These are phyloP conservation scores for Amyelois transitella DNA, from an alignment of 1,140 invertebrate genomes.

Conservation along the genomic window DNA sequence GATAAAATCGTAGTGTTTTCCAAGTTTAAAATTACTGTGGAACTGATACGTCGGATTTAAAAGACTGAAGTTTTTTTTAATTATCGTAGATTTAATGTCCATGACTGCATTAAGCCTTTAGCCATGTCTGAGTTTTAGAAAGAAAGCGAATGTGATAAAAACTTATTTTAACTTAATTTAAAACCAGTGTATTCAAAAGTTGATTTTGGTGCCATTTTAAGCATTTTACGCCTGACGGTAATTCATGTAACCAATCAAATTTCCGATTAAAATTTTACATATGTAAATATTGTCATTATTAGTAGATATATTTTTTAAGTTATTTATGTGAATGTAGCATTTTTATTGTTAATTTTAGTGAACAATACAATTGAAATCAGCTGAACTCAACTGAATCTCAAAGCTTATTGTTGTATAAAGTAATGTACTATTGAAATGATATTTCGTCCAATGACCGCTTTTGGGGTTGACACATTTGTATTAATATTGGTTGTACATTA, in stretches of 20 bases:
- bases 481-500: conserved; percentile 60
- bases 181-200: conserved; percentile 32
- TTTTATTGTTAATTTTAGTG: conserved; percentile 64
- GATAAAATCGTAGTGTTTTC: not conserved
- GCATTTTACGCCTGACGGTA: conserved; percentile 53
- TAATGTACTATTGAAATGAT: conserved; percentile 53
- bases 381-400: conserved; percentile 69
- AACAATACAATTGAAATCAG: conserved; percentile 62
- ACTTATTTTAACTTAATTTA: conserved; percentile 48
- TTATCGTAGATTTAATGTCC: conserved; percentile 41
- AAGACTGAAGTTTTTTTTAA: conserved; percentile 52
- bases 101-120: conserved; percentile 39
- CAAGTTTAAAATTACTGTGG: conserved; percentile 8
- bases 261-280: conserved; percentile 43
- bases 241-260: conserved; percentile 43
- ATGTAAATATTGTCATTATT: conserved; percentile 59
- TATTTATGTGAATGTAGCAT: conserved; percentile 68
- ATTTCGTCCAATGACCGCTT: conserved; percentile 61
- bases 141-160: conserved; percentile 57
- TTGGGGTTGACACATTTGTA: conserved; percentile 50
- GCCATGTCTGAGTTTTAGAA: conserved; percentile 47
- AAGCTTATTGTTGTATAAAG: conserved; percentile 55
- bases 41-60: conserved; percentile 40
- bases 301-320: conserved; percentile 57
- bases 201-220: conserved; percentile 43